Evolutionary conservation across 2,797 vertebrate genomes (phyloP).

Genomic region (Danio aesculapii): DNA sequence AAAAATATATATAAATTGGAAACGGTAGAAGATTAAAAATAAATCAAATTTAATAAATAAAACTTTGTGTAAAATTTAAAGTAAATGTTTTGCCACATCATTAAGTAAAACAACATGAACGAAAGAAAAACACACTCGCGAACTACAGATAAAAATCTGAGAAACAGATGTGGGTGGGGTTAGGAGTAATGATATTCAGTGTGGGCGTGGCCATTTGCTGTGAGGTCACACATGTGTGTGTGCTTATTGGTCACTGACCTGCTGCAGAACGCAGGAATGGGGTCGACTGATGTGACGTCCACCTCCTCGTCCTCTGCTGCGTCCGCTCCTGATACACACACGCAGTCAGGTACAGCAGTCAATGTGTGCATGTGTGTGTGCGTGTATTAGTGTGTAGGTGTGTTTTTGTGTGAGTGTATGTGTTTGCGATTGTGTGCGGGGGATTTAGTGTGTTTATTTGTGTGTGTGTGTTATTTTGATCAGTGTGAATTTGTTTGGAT

Average conservation of each 20-base stretch:
- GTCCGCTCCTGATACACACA: constrained; percentile 84
- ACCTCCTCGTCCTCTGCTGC: constrained; percentile 98
- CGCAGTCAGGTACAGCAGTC: neutral
- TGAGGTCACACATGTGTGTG: too few species aligned
- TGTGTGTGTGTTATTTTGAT: neutral
- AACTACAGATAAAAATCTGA: neutral
- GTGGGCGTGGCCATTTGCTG: neutral
- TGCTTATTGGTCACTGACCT: constrained; percentile 78
- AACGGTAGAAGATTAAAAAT: too few species aligned
- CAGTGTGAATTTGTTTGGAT: neutral
- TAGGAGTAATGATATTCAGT: neutral
- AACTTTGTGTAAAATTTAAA: neutral
- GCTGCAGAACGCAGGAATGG: constrained; percentile 96
- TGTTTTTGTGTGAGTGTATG: neutral
- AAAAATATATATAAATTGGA: too few species aligned
- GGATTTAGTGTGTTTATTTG: neutral
- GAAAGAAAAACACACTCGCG: neutral
- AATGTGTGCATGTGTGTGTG: neutral
- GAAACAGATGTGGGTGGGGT: neutral
- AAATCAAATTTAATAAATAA: neutral
- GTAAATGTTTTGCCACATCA: neutral
- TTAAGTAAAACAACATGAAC: neutral
- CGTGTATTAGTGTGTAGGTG: too few species aligned
- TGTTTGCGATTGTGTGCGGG: neutral
- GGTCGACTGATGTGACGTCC: constrained; percentile 95